Evolutionary conservation across 2,113 vertebrate species (phyloP), one percentile per base, ranked within the genome.

Genomic region (Datnioides undecimradiatus): DNA sequence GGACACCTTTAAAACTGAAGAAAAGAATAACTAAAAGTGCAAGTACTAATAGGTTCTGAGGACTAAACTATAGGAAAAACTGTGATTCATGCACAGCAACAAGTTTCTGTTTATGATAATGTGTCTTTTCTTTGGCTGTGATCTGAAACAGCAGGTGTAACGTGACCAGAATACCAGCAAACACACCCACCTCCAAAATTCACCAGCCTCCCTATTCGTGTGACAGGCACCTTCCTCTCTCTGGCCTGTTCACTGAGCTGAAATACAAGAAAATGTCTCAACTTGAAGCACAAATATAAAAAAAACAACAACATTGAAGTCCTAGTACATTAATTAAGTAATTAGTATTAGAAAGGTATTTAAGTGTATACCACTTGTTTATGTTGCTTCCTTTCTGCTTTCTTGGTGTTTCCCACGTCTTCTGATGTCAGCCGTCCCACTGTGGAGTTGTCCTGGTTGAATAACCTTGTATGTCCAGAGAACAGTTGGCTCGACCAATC

Each of bases 181-280:
- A 63, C 12, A 34, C 43, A 73, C 78, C 87, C 79, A 97, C 97
- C 96, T 95, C 97, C 97, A 1, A 99, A 99, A 80, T 96, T 98
- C 43, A 96, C 94, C 2, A 99, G 94, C 27, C 97, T 91, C 71
- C 97, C 97, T 0, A 98, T 94, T 80, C 97, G 89, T 0, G 97
- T 98, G 60, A 97, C 96, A 0, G 97, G 97, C 81, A 98, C 97
- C 88, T 95, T 98, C 83, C 96, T 94, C 84, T 98, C 97, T 63
- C 96, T 94, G 14, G 97, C 94, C 36, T 90, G 92, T 68, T 99
- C 96, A 8, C 97, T 97, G 63, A 99, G 96, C 97, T 99, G 87
- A 43, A 86, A 90, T 0, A 78, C 38, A 75, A 79, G 74, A 6
- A 21, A 58, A 76, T 21, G 14, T 41, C 54, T 54, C 16, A 33